Base-by-base conservation (phyloP, 1,140 invertebrate genomes). In the Dreissena rostriformis region DNA sequence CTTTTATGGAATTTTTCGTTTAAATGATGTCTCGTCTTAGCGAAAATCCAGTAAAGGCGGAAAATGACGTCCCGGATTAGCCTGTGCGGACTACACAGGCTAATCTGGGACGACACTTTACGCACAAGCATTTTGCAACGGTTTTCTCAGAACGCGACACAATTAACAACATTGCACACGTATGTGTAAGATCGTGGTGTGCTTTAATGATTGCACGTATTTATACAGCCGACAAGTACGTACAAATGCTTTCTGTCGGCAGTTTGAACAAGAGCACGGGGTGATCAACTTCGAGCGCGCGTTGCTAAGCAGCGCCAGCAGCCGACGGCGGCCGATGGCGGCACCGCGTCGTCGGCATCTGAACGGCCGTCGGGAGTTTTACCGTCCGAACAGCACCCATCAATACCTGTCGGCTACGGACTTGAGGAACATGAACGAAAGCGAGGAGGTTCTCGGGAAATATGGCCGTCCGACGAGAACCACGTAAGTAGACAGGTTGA, bases 351-450 rank as follows among this genome's bases (percentile, higher is more conserved):
- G 72, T 15, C 81, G 73, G 28, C 52, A 75, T 51, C 51, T 75
- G 5, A 83, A 76, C 28, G 81, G 72, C 26, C 67, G 61, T 22
- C 61, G 63, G 61, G 79, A 81, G 72, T 90, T 87, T 73, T 90
- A 91, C 76, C 81, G 90, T 26, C 88, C 88, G 10, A 90, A 91
- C 84, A 67, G 88, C 10, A 88, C 85, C 7, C 90, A 91, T 39
- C 90, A 91, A 75, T 91, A 88, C 52, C 75, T 91, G 26, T 80
- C 88, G 0, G 81, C 87, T n/a, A 91, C 90, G 22, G 90, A 91
- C 29, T 79, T 91, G 15, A 82, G 68, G 55, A 82, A 87, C 75
- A 61, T 78, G 12, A 19, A 86, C 0, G 68, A 84, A 28, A 66
- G 57, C 28, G 86, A 90, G 24, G 85, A 85, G 29, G 79, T 86